Evolutionary conservation across 2,113 vertebrate species (phyloP).

Genomic region (Passer montanus): DNA sequence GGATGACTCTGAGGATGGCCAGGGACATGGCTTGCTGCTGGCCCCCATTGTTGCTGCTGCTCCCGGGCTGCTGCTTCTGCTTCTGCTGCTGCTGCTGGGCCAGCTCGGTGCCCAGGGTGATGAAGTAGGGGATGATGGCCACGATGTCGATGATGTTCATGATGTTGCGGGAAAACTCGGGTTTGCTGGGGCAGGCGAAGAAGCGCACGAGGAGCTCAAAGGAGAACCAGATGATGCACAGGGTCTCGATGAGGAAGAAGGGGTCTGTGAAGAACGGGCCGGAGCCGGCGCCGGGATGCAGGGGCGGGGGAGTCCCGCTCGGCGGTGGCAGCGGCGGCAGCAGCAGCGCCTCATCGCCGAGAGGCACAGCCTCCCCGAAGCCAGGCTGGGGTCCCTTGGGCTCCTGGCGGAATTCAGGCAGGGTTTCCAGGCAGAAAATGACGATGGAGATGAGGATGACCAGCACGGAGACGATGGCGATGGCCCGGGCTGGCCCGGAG

Average conservation of each 20-base stretch:
- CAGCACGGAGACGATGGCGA: conserved; percentile 93
- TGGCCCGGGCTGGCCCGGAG: conserved; percentile 87
- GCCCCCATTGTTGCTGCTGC: conserved; percentile 71
- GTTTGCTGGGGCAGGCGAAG: conserved; percentile 94
- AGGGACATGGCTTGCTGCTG: conserved; percentile 94
- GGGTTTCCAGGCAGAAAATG: conserved; percentile 94
- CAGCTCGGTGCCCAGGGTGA: conserved; percentile 93
- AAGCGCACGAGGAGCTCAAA: conserved; percentile 94
- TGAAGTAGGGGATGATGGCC: conserved; percentile 97
- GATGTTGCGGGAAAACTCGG: conserved; percentile 90
- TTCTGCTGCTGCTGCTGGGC: conserved; percentile 85
- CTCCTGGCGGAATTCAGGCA: conserved; percentile 88
- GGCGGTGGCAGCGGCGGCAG: background rate
- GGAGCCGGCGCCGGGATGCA: background rate
- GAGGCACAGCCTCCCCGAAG: conserved; percentile 36
- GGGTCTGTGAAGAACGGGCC: conserved; percentile 86
- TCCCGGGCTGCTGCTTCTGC: conserved; percentile 55
- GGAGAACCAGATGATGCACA: conserved; percentile 95
- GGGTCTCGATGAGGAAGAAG: conserved; percentile 93
- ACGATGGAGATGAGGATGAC: conserved; percentile 97
- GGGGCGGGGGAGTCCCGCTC: conserved; percentile 68
- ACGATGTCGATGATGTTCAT: conserved; percentile 98
- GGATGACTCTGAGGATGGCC: conserved; percentile 94
- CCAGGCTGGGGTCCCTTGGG: background rate
- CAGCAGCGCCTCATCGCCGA: conserved; percentile 13